These are phyloP conservation scores for Drosophila sulfurigaster DNA, from an alignment of 1,140 invertebrate genomes.

Conservation along the genomic window DNA sequence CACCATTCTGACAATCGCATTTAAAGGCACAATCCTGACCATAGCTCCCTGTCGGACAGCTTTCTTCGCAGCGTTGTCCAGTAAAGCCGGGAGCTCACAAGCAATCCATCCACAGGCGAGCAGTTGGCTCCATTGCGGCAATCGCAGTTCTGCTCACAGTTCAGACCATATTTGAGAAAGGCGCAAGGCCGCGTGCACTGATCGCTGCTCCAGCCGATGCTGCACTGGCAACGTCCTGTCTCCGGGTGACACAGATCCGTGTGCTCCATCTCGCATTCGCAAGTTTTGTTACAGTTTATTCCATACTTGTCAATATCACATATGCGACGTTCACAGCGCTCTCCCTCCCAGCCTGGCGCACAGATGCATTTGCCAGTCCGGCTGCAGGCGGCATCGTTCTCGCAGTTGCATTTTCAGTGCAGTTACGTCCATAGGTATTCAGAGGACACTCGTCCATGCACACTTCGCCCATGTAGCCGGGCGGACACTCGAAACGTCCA, in stretches of 20 bases:
- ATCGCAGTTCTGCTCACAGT: constrained; percentile 91
- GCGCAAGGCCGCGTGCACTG: constrained; percentile 92
- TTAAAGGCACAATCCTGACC: constrained; percentile 92
- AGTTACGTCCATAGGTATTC: constrained; percentile 92
- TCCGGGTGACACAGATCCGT: constrained; percentile 94
- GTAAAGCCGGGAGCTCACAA: constrained; percentile 92
- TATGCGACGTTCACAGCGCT: constrained; percentile 88
- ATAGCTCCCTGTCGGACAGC: constrained; percentile 90
- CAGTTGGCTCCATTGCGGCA: constrained; percentile 96
- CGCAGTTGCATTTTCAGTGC: constrained; percentile 90
- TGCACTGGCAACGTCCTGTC: constrained; percentile 95
- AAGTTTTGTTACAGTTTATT: constrained; percentile 89
- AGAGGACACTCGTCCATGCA: constrained; percentile 90
- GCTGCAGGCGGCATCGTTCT: constrained; percentile 91
- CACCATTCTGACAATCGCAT: constrained; percentile 94
- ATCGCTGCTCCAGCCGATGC: constrained; percentile 94
- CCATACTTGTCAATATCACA: constrained; percentile 90
- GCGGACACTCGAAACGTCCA: constrained; percentile 90
- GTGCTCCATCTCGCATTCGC: constrained; percentile 90
- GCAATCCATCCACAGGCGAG: constrained; percentile 93
- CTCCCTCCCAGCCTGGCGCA: constrained; percentile 91
- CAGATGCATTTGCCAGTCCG: constrained; percentile 91
- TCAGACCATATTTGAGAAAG: constrained; percentile 92
- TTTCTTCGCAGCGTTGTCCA: constrained; percentile 90
- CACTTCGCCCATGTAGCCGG: constrained; percentile 89